Evolutionary conservation across 2,797 vertebrate species (phyloP).

Genomic region (Hemitrygon akajei): DNA sequence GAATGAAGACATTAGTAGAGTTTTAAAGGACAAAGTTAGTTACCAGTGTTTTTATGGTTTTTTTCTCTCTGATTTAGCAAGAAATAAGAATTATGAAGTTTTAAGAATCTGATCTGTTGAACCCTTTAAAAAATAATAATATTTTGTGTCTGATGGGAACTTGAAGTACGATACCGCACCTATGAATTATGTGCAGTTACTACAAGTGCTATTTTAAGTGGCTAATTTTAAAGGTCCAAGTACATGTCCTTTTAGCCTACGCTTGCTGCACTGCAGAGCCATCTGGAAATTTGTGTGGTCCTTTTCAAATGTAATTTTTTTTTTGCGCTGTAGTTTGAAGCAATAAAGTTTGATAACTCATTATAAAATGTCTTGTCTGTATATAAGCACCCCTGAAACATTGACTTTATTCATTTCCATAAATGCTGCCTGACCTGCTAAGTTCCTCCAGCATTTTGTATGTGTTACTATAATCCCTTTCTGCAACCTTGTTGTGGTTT

Average conservation of each 20-base stretch:
- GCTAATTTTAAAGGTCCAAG: conserved; percentile 40
- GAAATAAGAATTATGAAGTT: neutral
- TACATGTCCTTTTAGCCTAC: conserved; percentile 49
- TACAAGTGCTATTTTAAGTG: conserved; percentile 53
- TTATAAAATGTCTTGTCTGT: neutral
- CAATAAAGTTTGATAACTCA: conserved; percentile 62
- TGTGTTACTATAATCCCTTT: too few species aligned
- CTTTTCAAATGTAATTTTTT: conserved; percentile 41
- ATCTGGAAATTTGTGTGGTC: conserved; percentile 51
- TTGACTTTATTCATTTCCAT: too few species aligned
- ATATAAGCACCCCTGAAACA: too few species aligned
- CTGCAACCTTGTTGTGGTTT: too few species aligned
- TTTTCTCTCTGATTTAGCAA: neutral
- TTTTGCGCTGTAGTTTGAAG: conserved; percentile 57
- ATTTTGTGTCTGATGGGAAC: conserved; percentile 1
- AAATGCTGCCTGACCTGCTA: too few species aligned
- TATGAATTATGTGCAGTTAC: conserved; percentile 48
- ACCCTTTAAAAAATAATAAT: neutral
- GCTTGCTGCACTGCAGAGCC: conserved; percentile 56
- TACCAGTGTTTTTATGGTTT: neutral
- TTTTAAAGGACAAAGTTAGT: neutral
- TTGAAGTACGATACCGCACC: neutral
- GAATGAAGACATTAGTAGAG: neutral
- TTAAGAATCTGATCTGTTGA: neutral
- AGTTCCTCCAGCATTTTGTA: too few species aligned